phyloP scores from a whole-genome alignment of 2,113 vertebrate genomes.

The Eretmochelys imbricata region DNA sequence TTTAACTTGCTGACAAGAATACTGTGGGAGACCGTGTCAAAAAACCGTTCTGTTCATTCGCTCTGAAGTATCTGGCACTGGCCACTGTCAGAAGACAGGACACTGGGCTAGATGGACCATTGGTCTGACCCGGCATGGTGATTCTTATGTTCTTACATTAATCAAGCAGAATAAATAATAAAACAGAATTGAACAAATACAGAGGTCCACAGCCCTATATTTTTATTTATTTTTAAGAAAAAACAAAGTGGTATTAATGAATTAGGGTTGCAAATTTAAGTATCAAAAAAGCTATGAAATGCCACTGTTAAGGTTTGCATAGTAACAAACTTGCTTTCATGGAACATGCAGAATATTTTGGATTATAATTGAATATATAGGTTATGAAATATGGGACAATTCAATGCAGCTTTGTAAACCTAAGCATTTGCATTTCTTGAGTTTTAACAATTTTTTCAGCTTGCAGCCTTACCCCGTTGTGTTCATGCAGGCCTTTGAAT shows the following conservation, averaged over 20 bases:
- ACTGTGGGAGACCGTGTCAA: too few species aligned
- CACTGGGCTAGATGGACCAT: too few species aligned
- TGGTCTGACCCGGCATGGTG: too few species aligned
- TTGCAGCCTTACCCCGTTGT: neutral
- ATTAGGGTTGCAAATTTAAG: constrained; percentile 31
- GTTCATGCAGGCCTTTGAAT: neutral
- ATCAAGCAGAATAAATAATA: neutral
- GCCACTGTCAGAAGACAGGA: too few species aligned
- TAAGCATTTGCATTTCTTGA: neutral
- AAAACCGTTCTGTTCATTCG: too few species aligned
- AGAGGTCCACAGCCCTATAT: neutral
- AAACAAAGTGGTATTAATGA: constrained; percentile 2
- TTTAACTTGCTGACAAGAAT: too few species aligned
- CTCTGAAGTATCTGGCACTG: too few species aligned
- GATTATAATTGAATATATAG: neutral
- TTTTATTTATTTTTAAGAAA: constrained; percentile 41
- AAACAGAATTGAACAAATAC: constrained; percentile 38
- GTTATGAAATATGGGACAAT: constrained; percentile 43
- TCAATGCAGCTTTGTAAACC: constrained; percentile 6
- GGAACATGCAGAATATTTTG: constrained; percentile 1
- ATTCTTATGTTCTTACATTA: too few species aligned
- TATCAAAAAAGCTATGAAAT: neutral
- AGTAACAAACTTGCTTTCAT: neutral
- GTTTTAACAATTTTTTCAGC: constrained; percentile 10
- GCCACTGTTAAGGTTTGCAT: constrained; percentile 37